These are phyloP conservation scores for Enteromius treurensis DNA, from an alignment of 2,797 vertebrate genomes.

Conservation along the genomic window DNA sequence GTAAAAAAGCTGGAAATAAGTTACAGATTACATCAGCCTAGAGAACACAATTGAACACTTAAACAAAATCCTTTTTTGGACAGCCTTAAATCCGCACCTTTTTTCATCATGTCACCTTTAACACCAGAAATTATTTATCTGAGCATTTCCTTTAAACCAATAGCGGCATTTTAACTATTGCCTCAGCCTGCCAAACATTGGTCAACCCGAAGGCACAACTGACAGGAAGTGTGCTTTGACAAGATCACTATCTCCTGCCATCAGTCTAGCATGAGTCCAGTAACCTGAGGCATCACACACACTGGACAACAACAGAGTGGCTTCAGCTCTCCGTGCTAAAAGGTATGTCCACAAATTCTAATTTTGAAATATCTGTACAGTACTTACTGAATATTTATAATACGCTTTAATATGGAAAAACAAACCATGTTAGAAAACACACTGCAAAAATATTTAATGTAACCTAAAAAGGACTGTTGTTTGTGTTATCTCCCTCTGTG, in stretches of 20 bases:
- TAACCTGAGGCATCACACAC: conserved; percentile 1
- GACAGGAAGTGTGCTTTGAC: conserved; percentile 32
- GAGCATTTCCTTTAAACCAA: conserved; percentile 9
- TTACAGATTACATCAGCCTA: background rate
- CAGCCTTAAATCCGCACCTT: background rate
- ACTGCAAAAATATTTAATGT: background rate
- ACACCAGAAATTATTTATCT: background rate
- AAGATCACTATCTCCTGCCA: background rate
- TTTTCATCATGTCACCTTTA: background rate
- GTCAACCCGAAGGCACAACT: background rate
- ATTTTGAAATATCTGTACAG: background rate
- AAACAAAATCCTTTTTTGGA: background rate
- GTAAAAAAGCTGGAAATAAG: background rate
- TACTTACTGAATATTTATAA: background rate
- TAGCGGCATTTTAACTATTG: conserved; percentile 2
- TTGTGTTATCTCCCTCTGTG: too few species aligned
- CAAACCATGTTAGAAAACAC: background rate
- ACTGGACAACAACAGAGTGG: background rate
- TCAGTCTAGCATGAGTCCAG: conserved; percentile 29
- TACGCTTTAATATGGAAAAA: background rate
- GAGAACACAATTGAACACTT: background rate
- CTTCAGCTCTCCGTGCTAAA: conserved; percentile 1
- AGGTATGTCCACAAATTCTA: background rate
- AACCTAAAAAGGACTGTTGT: background rate
- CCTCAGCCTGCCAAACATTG: conserved; percentile 2